These are phyloP conservation scores for Acleris emargana DNA, from an alignment of 2,888 invertebrate genomes.

Conservation along the genomic window DNA sequence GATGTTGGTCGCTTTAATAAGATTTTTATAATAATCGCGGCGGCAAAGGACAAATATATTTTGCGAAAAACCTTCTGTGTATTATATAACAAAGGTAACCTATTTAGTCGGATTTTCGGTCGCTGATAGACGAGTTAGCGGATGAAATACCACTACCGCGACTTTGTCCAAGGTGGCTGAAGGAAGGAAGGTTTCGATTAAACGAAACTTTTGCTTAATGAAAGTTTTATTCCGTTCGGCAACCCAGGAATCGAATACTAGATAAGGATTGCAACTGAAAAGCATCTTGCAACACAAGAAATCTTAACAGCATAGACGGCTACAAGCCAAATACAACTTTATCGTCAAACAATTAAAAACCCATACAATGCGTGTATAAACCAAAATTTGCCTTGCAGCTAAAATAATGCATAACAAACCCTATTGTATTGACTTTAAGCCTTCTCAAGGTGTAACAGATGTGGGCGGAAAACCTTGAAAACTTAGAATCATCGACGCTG, in stretches of 20 bases:
- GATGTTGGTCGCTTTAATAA: too few relatives aligned
- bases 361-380: not conserved
- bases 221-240: too few relatives aligned
- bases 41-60: too few relatives aligned
- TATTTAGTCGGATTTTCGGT: not conserved
- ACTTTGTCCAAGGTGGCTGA: too few relatives aligned
- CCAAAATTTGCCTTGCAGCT: constrained; percentile 12
- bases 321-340: constrained; percentile 5
- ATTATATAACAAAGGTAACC: not conserved
- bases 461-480: constrained; percentile 20
- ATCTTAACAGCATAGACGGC: constrained; percentile 8
- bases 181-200: too few relatives aligned
- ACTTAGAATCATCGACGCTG: not conserved
- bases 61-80: too few relatives aligned
- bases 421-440: constrained; percentile 18
- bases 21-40: too few relatives aligned
- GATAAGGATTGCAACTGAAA: constrained; percentile 12
- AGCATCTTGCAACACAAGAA: constrained; percentile 29
- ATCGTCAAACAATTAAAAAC: not conserved
- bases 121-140: too few relatives aligned
- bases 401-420: constrained; percentile 7
- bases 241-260: constrained; percentile 25
- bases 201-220: too few relatives aligned
- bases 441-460: constrained; percentile 6
- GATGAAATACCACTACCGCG: too few relatives aligned